Percentiles rank a stretch among this genome's conserved stretches.
Evolutionary conservation across 2,888 invertebrate species (phyloP).

Genomic region (Macroteleia sp.): DNA sequence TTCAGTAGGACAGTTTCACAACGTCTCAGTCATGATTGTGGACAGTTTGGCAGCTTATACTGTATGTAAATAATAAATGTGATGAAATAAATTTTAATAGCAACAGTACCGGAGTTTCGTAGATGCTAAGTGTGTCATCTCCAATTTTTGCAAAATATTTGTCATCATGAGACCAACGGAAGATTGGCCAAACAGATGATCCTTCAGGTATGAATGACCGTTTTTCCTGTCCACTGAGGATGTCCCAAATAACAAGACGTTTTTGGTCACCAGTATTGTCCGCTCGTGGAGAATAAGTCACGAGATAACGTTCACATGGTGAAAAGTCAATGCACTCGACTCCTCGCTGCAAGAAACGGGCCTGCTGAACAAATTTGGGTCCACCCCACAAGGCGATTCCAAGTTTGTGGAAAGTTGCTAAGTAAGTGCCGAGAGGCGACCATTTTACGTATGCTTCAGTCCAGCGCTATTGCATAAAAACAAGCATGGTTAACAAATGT

Average conservation of each 20-base stretch:
- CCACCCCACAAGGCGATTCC: conserved; percentile 99
- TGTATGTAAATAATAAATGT: conserved; percentile 11
- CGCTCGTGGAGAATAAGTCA: conserved; percentile 95
- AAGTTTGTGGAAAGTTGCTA: conserved; percentile 97
- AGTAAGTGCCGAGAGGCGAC: conserved; percentile 98
- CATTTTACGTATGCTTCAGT: conserved; percentile 98
- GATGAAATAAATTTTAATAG: conserved; percentile 4
- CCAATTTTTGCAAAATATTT: conserved; percentile 96
- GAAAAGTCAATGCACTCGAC: conserved; percentile 99
- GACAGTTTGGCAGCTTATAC: too few species aligned
- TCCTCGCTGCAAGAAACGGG: conserved; percentile 94
- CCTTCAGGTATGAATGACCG: conserved; percentile 94
- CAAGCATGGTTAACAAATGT: too few species aligned
- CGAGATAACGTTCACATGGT: conserved; percentile 97
- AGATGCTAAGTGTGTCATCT: conserved; percentile 93
- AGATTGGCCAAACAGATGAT: conserved; percentile 95
- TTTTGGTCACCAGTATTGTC: conserved; percentile 89
- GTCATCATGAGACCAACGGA: conserved; percentile 98
- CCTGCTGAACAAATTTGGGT: conserved; percentile 95
- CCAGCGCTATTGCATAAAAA: conserved; percentile 96
- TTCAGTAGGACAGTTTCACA: too few species aligned
- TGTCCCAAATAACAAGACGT: conserved; percentile 98
- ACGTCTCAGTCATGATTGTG: too few species aligned
- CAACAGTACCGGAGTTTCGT: conserved; percentile 96
- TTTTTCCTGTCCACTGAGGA: conserved; percentile 96